Base-by-base conservation (phyloP, 2,113 vertebrate species). In the Okapia johnstoni region DNA sequence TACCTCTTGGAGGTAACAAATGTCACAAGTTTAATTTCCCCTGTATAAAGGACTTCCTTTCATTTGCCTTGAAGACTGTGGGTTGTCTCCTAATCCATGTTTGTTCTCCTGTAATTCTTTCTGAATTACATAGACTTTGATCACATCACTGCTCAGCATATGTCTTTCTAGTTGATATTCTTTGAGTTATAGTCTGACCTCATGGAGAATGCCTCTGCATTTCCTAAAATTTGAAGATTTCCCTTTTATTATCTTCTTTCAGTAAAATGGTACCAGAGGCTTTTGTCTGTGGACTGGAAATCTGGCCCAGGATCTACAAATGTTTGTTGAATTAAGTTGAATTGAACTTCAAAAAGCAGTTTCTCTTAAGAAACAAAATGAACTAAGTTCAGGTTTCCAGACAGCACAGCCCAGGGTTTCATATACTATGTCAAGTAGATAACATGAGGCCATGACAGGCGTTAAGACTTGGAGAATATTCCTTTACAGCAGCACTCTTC, bases 311-410 rank as follows among this genome's bases (percentile, higher is more conserved):
- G 93, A 87, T 43, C 52, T 76, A 88, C 16, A 88, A 84, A 63
- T 87, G 43, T 80, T 88, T 30, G 70, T 85, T 88, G 52, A 93
- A 81, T 96, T 91, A 85, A 88, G 21, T 93, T 81, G 40, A 70
- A 57, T 1, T 93, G 43, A 96, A 87, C 40, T 90, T 94, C 33
- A 57, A 57, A 87, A 57, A 70, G 12, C 21, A 84, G 50, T 87
- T 84, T 85, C 70, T 92, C 52, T 57, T 80, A 57, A 86, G 28
- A 86, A 58, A 52, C 26, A 80, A 40, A 28, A 63, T 50, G 36
- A 86, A 92, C 30, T 55, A 83, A 81, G 52, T 89, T 50, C 52
- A 87, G 8, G 15, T n/a, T 61, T 87, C 63, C 16, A 52, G 40
- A 85, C 5, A 60, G 46, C 48, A n/a, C 28, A 61, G 57, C 4